Conservation (phyloP, 2,888 invertebrate species). For the Lissocephala sabroskyi region DNA sequence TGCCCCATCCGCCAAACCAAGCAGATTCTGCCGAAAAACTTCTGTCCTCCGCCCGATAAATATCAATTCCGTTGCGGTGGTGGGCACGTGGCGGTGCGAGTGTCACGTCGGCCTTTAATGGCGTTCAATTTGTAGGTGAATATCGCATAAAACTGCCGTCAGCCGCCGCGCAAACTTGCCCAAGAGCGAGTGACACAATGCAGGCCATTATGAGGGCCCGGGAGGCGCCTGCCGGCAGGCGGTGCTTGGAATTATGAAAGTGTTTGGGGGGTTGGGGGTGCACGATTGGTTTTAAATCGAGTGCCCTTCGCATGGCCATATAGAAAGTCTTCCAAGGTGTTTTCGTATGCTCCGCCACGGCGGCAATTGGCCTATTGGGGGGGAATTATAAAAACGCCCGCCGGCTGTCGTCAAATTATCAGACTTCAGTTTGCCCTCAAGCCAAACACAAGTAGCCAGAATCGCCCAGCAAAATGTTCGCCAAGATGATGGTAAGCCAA, state of each 20-base stretch:
- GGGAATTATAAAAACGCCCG: constrained; percentile 56
- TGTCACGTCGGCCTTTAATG: constrained; percentile 8
- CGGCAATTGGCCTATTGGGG: background rate
- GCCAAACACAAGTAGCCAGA: constrained; percentile 24
- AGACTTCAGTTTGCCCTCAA: constrained; percentile 43
- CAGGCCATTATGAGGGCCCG: too few relatives aligned
- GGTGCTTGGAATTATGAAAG: constrained; percentile 48
- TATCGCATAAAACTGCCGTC: constrained; percentile 36
- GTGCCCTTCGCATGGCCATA: constrained; percentile 40
- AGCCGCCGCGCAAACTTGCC: constrained; percentile 54
- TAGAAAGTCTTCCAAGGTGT: constrained; percentile 48
- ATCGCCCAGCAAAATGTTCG: constrained; percentile 51
- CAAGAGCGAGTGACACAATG: constrained; percentile 15
- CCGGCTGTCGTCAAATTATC: constrained; percentile 27
- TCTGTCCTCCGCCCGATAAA: too few relatives aligned
- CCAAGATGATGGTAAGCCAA: constrained; percentile 67
- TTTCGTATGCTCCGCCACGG: constrained; percentile 37
- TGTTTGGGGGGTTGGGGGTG: constrained; percentile 28
- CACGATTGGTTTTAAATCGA: constrained; percentile 49
- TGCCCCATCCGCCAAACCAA: too few relatives aligned
- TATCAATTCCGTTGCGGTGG: too few relatives aligned
- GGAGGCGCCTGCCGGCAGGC: too few relatives aligned
- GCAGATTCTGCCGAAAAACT: too few relatives aligned
- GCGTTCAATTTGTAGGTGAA: constrained; percentile 26
- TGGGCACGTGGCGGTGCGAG: too few relatives aligned